Conservation (phyloP, 2,797 vertebrate genomes). For the Semaprochilodus insignis region DNA sequence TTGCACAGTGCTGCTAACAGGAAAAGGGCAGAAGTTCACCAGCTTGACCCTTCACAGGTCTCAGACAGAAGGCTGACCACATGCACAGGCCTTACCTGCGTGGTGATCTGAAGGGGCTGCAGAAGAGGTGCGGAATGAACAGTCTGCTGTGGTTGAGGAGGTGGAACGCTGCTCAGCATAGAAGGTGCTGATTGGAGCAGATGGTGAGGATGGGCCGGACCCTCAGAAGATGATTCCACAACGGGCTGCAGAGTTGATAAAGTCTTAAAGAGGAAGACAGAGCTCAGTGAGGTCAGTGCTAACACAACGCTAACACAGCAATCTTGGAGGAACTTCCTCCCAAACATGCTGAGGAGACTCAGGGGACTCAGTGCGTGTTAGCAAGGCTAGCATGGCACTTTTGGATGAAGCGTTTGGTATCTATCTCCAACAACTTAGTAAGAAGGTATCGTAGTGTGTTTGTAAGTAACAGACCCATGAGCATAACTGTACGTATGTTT, state of each 20-base stretch:
- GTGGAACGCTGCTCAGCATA: slow-evolving; percentile 33
- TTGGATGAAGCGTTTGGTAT: background rate
- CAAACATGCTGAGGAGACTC: slow-evolving; percentile 7
- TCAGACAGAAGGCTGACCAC: slow-evolving; percentile 66
- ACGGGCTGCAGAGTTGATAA: slow-evolving; percentile 46
- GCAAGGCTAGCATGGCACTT: slow-evolving; percentile 18
- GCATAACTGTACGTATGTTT: background rate
- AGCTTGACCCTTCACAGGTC: background rate
- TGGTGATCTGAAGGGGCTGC: slow-evolving; percentile 74
- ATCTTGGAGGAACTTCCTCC: slow-evolving; percentile 1
- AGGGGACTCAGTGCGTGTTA: background rate
- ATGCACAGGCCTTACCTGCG: slow-evolving; percentile 66
- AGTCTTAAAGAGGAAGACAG: slow-evolving; percentile 17
- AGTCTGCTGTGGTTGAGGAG: slow-evolving; percentile 39
- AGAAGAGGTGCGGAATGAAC: slow-evolving; percentile 63
- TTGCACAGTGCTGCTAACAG: background rate
- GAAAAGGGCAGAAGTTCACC: background rate
- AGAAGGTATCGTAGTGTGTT: background rate
- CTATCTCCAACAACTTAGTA: slow-evolving; percentile 33
- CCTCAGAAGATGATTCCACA: slow-evolving; percentile 46
- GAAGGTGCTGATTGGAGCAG: slow-evolving; percentile 48
- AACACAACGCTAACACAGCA: background rate
- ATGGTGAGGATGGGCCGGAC: slow-evolving; percentile 45
- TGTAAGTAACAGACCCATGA: background rate
- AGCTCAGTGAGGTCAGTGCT: background rate